Evolutionary conservation across 2,113 vertebrate genomes (phyloP), one percentile per base, ranked within the genome.

Genomic region (Semnornis frantzii): DNA sequence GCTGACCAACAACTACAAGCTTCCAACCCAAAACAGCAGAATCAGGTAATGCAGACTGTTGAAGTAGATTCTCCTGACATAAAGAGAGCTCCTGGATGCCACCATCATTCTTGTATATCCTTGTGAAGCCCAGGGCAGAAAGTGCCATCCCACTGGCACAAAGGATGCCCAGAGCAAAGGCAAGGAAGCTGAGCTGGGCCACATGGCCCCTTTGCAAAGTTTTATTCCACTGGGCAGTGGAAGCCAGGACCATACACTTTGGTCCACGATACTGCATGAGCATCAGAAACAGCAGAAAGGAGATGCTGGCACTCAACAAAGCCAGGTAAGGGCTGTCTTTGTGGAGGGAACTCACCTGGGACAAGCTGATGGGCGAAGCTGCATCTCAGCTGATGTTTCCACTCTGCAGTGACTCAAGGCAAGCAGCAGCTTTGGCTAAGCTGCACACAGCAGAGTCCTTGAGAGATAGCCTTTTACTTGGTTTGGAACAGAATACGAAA

Each of bases 351-450:
- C 34, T 13, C 2, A 2, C 7, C 20, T n/a, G 77, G 79, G 55
- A 82, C 10, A 50, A 82, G 71, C 37, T 28, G 58, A 58, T 0
- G 0, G 77, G 59, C 76, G 12, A 82, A 14, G 37, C 15, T 0
- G 0, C 24, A 37, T 64, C 68, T 68, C 64, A 70, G 34, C 24
- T 64, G 60, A 64, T 0, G 2, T 73, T 74, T 60, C 52, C 25
- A 30, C 31, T 28, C 52, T 42, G 60, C 0, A 0, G 21, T 64
- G 57, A 44, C 65, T 71, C 52, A 66, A 46, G 62, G 39, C 8
- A 11, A 42, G 59, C 24, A 48, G 65, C n/a, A 63, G 33, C 42
- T 94, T 81, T 86, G 86, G 73, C 69, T 46, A 10, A 74, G n/a
- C 21, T 57, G 42, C 42, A 25, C 18, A 7, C 10, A 62, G 28